These are phyloP conservation scores for Ophion slaviceki DNA, from an alignment of 2,888 invertebrate species.

Conservation along the genomic window DNA sequence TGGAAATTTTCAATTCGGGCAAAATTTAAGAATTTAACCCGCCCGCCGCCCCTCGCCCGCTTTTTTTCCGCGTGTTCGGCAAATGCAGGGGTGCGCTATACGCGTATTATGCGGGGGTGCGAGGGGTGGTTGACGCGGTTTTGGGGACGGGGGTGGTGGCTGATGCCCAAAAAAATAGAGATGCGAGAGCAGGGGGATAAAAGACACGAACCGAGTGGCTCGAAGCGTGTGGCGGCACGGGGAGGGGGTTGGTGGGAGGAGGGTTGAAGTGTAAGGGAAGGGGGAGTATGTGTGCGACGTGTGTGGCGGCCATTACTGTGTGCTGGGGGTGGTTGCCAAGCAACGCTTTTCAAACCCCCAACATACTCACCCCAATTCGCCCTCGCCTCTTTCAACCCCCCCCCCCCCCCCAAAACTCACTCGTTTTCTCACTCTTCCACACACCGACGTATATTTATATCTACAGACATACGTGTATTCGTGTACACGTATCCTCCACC, in stretches of 20 bases:
- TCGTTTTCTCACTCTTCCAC: constrained; percentile 41
- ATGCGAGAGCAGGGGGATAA: constrained; percentile 52
- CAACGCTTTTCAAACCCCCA: constrained; percentile 79
- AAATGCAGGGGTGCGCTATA: constrained; percentile 52
- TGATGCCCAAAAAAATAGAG: constrained; percentile 57
- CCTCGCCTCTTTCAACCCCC: constrained; percentile 73
- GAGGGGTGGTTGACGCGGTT: constrained; percentile 56
- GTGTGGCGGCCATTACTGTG: constrained; percentile 73
- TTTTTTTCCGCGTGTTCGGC: constrained; percentile 33
- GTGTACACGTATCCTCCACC: constrained; percentile 25
- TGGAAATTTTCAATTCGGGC: constrained; percentile 70
- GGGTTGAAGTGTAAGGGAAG: constrained; percentile 71
- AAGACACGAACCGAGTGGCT: constrained; percentile 60
- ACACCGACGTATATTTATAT: neutral
- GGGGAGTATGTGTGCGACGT: constrained; percentile 78
- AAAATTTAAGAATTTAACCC: constrained; percentile 74
- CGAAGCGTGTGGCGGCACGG: neutral
- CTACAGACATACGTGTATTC: constrained; percentile 6
- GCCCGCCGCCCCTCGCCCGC: constrained; percentile 21
- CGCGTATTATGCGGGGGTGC: constrained; percentile 57
- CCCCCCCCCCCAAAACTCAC: constrained; percentile 72
- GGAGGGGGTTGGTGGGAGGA: constrained; percentile 2
- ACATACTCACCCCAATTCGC: constrained; percentile 79
- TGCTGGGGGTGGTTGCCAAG: constrained; percentile 81
- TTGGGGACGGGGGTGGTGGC: constrained; percentile 35